phyloP scores from a whole-genome alignment of 2,888 invertebrate species.

The Agrotis exclamationis region DNA sequence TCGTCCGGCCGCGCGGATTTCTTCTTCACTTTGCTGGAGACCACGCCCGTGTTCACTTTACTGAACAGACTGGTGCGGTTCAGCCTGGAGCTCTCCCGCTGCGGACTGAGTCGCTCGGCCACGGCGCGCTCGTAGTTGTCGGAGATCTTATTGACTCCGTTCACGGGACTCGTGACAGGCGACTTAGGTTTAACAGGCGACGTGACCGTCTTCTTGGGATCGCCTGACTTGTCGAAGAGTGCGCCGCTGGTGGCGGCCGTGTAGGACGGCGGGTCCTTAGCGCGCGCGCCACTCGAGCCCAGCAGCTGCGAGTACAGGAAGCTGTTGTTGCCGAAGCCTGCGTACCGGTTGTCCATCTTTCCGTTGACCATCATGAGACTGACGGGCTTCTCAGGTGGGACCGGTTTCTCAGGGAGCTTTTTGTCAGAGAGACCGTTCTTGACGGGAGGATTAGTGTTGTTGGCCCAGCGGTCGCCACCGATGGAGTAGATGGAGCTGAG shows the following conservation, averaged over 20 bases:
- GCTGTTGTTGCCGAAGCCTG: slow-evolving; percentile 86
- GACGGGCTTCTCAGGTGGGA: slow-evolving; percentile 88
- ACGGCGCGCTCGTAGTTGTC: slow-evolving; percentile 89
- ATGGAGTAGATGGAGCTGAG: slow-evolving; percentile 88
- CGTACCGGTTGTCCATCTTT: slow-evolving; percentile 85
- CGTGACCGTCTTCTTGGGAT: slow-evolving; percentile 66
- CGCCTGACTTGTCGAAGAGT: slow-evolving; percentile 77
- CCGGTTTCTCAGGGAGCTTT: slow-evolving; percentile 83
- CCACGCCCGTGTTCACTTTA: slow-evolving; percentile 87
- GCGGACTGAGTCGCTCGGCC: slow-evolving; percentile 85
- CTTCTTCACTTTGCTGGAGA: slow-evolving; percentile 82
- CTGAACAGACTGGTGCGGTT: slow-evolving; percentile 86
- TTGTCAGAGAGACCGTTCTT: slow-evolving; percentile 81
- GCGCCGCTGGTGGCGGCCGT: slow-evolving; percentile 82
- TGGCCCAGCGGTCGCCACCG: slow-evolving; percentile 80
- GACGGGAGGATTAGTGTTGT: slow-evolving; percentile 46
- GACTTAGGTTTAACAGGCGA: slow-evolving; percentile 80
- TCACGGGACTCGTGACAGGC: slow-evolving; percentile 82
- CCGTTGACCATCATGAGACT: slow-evolving; percentile 89
- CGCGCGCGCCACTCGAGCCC: slow-evolving; percentile 78
- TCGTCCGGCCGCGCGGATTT: slow-evolving; percentile 78
- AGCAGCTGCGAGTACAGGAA: slow-evolving; percentile 87
- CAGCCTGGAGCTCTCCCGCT: slow-evolving; percentile 78
- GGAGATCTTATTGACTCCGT: slow-evolving; percentile 88
- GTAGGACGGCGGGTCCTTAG: slow-evolving; percentile 86